Conservation (phyloP, 2,888 invertebrate genomes). For the Sicus ferrugineus region DNA sequence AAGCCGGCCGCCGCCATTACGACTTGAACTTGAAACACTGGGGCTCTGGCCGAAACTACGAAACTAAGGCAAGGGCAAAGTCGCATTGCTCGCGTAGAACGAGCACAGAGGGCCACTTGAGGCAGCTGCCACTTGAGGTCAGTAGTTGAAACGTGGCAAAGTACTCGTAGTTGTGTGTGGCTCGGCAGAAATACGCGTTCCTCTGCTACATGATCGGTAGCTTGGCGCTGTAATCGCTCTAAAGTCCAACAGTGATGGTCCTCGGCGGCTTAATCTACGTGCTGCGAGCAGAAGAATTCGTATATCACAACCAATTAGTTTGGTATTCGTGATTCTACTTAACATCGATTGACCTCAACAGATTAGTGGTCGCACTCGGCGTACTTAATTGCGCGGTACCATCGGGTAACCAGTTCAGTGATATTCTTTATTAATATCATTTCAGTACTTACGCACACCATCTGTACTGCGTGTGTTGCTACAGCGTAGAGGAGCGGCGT, state of each 20-base stretch:
- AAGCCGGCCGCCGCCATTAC: constrained; percentile 12
- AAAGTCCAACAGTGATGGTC: too few relatives aligned
- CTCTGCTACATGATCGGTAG: too few relatives aligned
- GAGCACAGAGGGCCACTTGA: too few relatives aligned
- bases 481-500: background rate
- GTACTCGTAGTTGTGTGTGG: background rate
- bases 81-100: background rate
- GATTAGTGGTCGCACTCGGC: constrained; percentile 55
- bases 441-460: background rate
- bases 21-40: constrained; percentile 28
- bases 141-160: constrained; percentile 14
- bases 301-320: constrained; percentile 64
- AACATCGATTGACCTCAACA: constrained; percentile 66
- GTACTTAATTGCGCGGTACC: constrained; percentile 3
- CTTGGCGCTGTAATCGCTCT: too few relatives aligned
- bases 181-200: too few relatives aligned
- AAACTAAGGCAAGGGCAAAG: constrained; percentile 16
- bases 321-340: constrained; percentile 67
- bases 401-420: background rate
- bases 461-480: background rate
- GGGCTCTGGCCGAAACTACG: constrained; percentile 5
- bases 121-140: constrained; percentile 29
- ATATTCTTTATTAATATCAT: constrained; percentile 14
- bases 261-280: too few relatives aligned
- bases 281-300: background rate